These are phyloP conservation scores for Rhabdomys pumilio DNA, from an alignment of 2,797 vertebrate species.

Conservation along the genomic window DNA sequence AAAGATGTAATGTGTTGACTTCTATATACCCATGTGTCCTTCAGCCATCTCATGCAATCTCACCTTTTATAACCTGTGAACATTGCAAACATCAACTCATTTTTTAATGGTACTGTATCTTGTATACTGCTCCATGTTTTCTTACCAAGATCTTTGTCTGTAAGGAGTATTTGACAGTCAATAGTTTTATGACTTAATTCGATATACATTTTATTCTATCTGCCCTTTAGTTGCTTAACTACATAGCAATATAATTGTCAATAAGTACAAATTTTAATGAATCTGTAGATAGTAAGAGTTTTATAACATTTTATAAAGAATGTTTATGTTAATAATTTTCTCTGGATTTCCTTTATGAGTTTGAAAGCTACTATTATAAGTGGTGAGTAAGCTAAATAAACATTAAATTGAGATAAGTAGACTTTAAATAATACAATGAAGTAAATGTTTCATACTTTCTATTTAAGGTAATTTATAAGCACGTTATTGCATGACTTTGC, in stretches of 20 bases:
- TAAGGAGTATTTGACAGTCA: neutral
- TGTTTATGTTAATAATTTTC: constrained; percentile 22
- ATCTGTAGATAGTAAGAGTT: constrained; percentile 22
- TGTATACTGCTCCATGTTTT: neutral
- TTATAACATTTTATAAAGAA: constrained; percentile 20
- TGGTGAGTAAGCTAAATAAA: constrained; percentile 35
- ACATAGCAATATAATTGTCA: neutral
- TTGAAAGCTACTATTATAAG: constrained; percentile 31
- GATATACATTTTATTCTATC: neutral
- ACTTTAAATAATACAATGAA: neutral
- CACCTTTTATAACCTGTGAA: constrained; percentile 10
- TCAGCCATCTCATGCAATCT: constrained; percentile 28
- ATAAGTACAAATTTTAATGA: constrained; percentile 23
- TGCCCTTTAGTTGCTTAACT: constrained; percentile 27
- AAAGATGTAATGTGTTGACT: constrained; percentile 78
- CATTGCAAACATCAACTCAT: neutral
- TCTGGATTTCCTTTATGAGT: neutral
- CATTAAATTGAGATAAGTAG: neutral
- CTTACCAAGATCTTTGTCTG: constrained; percentile 34
- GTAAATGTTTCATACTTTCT: constrained; percentile 34
- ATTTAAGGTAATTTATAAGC: neutral
- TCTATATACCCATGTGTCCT: constrained; percentile 58
- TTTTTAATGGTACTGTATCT: constrained; percentile 51
- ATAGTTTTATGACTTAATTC: neutral
- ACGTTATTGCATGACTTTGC: neutral